phyloP scores from a whole-genome alignment of 2,113 vertebrate genomes.

The Seriola rivoliana region DNA sequence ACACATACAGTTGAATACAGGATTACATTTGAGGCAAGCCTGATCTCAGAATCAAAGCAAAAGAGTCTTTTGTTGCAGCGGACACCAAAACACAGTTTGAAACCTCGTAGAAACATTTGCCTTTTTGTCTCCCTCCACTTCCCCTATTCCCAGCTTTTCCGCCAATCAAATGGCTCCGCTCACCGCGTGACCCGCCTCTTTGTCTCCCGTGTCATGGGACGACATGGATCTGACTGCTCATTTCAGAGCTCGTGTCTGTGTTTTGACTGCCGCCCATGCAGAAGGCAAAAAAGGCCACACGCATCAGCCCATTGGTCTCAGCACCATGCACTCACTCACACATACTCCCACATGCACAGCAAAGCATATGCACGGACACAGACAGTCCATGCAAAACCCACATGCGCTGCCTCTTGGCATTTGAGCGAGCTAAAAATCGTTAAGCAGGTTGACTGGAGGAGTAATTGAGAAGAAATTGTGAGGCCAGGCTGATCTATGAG shows the following conservation, averaged over 20 bases:
- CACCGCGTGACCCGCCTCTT: constrained; percentile 13
- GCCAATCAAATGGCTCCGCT: constrained; percentile 54
- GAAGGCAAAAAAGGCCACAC: constrained; percentile 54
- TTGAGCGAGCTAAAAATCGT: constrained; percentile 70
- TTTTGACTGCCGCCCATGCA: constrained; percentile 60
- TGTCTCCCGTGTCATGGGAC: constrained; percentile 41
- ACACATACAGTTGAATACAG: neutral
- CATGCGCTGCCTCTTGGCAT: constrained; percentile 61
- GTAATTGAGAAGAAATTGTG: constrained; percentile 79
- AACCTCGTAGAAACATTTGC: neutral
- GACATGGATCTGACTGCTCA: constrained; percentile 55
- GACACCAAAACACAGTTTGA: neutral
- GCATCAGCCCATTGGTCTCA: constrained; percentile 40
- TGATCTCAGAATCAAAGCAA: neutral
- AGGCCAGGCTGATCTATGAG: constrained; percentile 70
- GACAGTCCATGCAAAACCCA: constrained; percentile 50
- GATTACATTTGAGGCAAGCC: neutral
- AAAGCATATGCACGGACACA: constrained; percentile 70
- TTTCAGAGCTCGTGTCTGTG: constrained; percentile 57
- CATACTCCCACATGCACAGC: constrained; percentile 49
- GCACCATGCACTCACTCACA: constrained; percentile 40
- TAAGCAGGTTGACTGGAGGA: constrained; percentile 79
- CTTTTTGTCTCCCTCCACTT: neutral
- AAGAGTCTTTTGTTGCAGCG: neutral
- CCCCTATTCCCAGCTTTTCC: constrained; percentile 12